A percentile compares a stretch with the other conserved stretches of the same genome.
phyloP scores from a whole-genome alignment of 2,797 vertebrate species.

The Poliocrania exsul region DNA sequence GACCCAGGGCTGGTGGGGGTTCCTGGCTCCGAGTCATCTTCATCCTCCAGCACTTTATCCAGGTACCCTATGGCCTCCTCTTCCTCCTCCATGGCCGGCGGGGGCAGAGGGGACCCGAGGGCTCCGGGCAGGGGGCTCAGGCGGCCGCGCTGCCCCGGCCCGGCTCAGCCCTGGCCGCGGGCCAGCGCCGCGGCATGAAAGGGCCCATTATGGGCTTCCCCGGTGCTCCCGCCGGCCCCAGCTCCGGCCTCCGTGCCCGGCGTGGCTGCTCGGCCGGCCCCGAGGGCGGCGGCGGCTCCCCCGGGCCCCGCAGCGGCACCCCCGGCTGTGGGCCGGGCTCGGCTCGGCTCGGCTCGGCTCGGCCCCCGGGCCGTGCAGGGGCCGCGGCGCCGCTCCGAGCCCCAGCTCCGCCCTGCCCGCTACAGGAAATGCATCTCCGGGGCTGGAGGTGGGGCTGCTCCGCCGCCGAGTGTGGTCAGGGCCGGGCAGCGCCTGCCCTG shows the following conservation, averaged over 20 bases:
- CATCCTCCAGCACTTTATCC: conserved; percentile 93
- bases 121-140: not conserved
- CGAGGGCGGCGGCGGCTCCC: too few species aligned
- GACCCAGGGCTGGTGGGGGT: conserved; percentile 77
- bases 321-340: not conserved
- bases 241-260: not conserved
- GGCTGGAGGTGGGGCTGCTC: conserved; percentile 71
- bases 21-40: conserved; percentile 89
- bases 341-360: not conserved
- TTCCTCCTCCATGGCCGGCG: conserved; percentile 89
- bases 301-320: too few species aligned
- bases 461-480: conserved; percentile 23
- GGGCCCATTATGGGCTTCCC: conserved; percentile 66
- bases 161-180: conserved; percentile 62
- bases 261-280: too few species aligned
- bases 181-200: conserved; percentile 58
- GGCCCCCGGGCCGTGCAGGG: not conserved
- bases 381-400: not conserved
- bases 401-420: conserved; percentile 57
- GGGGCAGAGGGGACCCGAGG: conserved; percentile 48
- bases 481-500: not conserved
- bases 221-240: conserved; percentile 50
- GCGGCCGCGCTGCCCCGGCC: conserved; percentile 64
- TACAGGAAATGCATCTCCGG: conserved; percentile 75
- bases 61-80: conserved; percentile 92